Base-by-base conservation (phyloP, 2,888 invertebrate species). In the Lamproptera curius region DNA sequence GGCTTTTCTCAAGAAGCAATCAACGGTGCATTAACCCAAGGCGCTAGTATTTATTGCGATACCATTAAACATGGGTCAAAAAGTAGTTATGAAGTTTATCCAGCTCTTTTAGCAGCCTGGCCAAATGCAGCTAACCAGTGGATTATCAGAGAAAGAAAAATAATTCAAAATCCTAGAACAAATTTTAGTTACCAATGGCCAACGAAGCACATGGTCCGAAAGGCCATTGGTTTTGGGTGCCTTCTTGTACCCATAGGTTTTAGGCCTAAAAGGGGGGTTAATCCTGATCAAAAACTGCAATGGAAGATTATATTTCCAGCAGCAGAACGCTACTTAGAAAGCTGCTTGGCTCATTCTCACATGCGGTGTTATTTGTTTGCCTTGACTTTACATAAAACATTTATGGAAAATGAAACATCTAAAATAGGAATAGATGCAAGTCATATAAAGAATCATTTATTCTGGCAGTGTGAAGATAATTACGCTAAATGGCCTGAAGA, bases 261-360 rank as follows among this genome's bases (percentile, higher is more conserved):
- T 69, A 83, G 91, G 37, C 89, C 91, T 3, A 92, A 92, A 62
- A 83, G 89, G 44, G 89, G 90, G 1, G 70, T 76, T 13, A 93
- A 93, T 68, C 80, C 89, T 0, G 88, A 91, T 23, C 89, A 90
- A 40, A 89, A 91, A 50, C 76, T 94, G 14, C 94, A 95, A 70
- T 96, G 95, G 95, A 92, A 92, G 71, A 86, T 95, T 1, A 89
- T 90, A 33, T 95, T 95, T 65, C 94, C 94, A 0, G 91, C 92
- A 45, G 94, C 93, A 0, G 95, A 95, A 70, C 89, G 91, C 16
- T 93, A 91, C 65, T 77, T 96, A 54, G 93, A 95, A 67, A 91
- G 91, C 11, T 91, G 91, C 56, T 85, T 95, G 66, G 90, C 91
- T 0, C 91, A 91, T 64, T 89, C 92, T 0, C 95, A 95, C 62